A percentile compares a stretch with the other conserved stretches of the same genome.
phyloP scores from a whole-genome alignment of 2,797 vertebrate species.

The Macroramphosus scolopax region DNA sequence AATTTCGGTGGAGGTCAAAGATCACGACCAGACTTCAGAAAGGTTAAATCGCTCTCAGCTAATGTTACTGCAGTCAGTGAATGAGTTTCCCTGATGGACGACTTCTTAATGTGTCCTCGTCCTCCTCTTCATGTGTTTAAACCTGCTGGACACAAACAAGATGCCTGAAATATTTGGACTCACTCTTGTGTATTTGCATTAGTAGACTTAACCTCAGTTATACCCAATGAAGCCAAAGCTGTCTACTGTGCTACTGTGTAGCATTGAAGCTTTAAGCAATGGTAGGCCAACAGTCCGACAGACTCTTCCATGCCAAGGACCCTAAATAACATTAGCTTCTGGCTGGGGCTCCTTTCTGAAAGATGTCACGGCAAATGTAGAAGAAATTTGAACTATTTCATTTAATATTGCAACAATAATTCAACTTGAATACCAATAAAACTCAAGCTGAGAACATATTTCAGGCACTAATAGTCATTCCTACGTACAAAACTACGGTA shows the following conservation, averaged over 20 bases:
- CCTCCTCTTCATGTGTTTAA: neutral
- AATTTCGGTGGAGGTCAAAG: slow-evolving; percentile 42
- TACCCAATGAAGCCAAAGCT: neutral
- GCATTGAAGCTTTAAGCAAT: neutral
- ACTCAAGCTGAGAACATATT: too few species aligned
- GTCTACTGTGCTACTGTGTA: neutral
- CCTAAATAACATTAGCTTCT: too few species aligned
- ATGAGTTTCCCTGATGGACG: neutral
- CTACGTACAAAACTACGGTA: too few species aligned
- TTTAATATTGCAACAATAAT: too few species aligned
- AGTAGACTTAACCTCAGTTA: neutral
- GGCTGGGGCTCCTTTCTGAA: too few species aligned
- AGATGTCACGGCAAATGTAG: too few species aligned
- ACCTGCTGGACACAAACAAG: neutral
- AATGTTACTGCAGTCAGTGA: slow-evolving; percentile 10
- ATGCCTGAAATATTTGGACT: neutral
- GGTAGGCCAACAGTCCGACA: too few species aligned
- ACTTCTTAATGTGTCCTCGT: neutral
- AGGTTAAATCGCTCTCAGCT: slow-evolving; percentile 13
- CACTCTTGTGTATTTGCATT: neutral
- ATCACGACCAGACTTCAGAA: slow-evolving; percentile 18
- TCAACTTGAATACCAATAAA: too few species aligned
- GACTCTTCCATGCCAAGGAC: too few species aligned
- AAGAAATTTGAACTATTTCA: too few species aligned
- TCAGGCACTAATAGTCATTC: too few species aligned